Percentiles rank a stretch among this genome's conserved stretches.
Evolutionary conservation across 2,113 vertebrate species (phyloP).

Genomic region (Calypte anna): DNA sequence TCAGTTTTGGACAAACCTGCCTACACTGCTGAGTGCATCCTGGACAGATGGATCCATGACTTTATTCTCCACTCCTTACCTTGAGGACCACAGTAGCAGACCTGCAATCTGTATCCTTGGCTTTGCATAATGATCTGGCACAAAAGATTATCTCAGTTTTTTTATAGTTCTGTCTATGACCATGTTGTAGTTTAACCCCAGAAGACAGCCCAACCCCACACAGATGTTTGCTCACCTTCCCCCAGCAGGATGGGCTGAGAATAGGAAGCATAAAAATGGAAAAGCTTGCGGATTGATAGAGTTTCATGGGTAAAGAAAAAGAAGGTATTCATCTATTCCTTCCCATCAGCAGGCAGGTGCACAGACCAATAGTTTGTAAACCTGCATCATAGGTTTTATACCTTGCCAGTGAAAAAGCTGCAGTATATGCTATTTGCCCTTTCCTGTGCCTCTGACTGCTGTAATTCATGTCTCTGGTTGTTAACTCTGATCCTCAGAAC

Average conservation of each 20-base stretch:
- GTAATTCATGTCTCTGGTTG: background rate
- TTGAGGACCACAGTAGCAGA: background rate
- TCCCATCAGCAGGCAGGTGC: background rate
- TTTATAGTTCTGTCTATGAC: background rate
- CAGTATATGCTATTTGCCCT: background rate
- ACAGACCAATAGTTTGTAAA: background rate
- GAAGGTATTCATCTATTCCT: background rate
- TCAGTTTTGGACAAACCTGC: background rate
- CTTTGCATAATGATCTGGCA: background rate
- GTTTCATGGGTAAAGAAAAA: background rate
- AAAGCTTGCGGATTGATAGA: background rate
- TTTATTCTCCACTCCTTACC: background rate
- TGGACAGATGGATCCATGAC: background rate
- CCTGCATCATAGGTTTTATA: background rate
- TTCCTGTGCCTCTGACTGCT: background rate
- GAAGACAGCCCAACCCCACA: background rate
- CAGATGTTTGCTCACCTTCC: accelerated
- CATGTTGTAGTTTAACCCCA: background rate
- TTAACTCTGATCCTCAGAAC: background rate
- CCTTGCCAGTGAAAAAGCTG: background rate
- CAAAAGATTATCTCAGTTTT: background rate
- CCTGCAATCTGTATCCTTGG: background rate
- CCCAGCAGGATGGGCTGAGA: background rate
- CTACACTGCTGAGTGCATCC: background rate
- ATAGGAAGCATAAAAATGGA: background rate